Conservation (phyloP, 2,888 invertebrate species). For the Caenorhabditis japonica region DNA sequence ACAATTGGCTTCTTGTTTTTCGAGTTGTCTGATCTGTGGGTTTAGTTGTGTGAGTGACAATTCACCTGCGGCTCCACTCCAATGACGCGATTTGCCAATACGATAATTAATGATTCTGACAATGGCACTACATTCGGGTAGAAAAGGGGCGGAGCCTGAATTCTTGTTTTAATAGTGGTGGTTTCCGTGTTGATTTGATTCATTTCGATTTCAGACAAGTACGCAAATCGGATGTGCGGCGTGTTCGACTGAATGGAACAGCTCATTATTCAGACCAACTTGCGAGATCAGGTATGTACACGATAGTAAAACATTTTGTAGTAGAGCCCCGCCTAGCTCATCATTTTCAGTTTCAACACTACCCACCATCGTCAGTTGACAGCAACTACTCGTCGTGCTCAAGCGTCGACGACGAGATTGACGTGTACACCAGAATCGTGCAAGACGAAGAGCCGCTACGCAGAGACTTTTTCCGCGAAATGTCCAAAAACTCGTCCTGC, state of each 20-base stretch:
- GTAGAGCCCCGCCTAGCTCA: too few relatives aligned
- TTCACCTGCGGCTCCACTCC: too few relatives aligned
- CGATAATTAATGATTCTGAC: constrained; percentile 16
- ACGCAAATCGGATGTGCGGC: constrained; percentile 26
- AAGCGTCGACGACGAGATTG: constrained; percentile 44
- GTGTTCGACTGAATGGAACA: constrained; percentile 46
- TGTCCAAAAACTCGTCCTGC: constrained; percentile 37
- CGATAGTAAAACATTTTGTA: too few relatives aligned
- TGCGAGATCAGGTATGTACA: constrained; percentile 31
- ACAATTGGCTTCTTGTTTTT: constrained; percentile 27
- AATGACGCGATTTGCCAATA: too few relatives aligned
- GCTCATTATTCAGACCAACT: constrained; percentile 35
- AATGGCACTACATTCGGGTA: background rate
- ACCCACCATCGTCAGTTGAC: constrained; percentile 4
- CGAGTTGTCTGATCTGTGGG: constrained; percentile 10
- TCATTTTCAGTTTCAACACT: constrained; percentile 15
- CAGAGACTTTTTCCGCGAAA: constrained; percentile 36
- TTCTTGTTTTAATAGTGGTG: background rate
- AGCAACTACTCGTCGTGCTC: constrained; percentile 31
- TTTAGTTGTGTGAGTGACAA: constrained; percentile 21
- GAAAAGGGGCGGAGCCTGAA: constrained; percentile 4
- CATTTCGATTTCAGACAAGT: too few relatives aligned
- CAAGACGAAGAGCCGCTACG: constrained; percentile 35
- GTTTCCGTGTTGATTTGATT: too few relatives aligned
- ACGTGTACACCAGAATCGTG: constrained; percentile 34